Evolutionary conservation across 2,113 vertebrate genomes (phyloP), one percentile per base, ranked within the genome.

Genomic region (Thymallus thymallus): DNA sequence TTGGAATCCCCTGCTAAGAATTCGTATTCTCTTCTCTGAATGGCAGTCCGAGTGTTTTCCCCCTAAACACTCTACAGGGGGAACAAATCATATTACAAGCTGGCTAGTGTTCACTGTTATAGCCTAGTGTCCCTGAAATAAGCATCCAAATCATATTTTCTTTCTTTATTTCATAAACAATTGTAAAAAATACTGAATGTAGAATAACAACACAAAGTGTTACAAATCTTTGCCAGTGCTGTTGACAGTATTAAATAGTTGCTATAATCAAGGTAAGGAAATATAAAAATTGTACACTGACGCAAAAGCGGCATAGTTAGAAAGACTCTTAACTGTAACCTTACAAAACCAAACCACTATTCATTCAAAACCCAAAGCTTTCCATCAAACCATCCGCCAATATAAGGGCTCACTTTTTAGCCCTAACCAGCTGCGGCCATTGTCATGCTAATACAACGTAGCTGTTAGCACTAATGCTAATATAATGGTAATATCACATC

Each of bases 401-500:
- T 78, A 82, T 84, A 76, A 84, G 71, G 67, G 73, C 77, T 82
- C 71, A 69, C 75, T 72, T 76, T 85, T n/a, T 71, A 22, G 62
- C 14, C 4, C 16, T 68, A 75, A 85, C 89, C 87, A 83, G 84
- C 80, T 88, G 90, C 88, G 55, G 74, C 82, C 86, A 91, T 92
- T 93, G 89, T 91, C 86, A 92, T 93, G 91, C 79, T 90, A 92
- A 93, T 91, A 69, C 72, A 16, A 79, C 73, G 0, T 14, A 68
- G 41, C 85, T 74, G 24, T 69, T 76, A 77, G 81, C 77, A 77
- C 87, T 82, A 86, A 84, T 87, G 35, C 86, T 85, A 89, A 89
- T 91, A 87, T 71, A 87, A 89, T 90, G 80, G 87, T 85, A 89
- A 92, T 91, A 91, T 87, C 86, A 85, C 74, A 62, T 84, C 81